Percentiles rank a stretch among this genome's conserved stretches.
Evolutionary conservation across 2,888 invertebrate genomes (phyloP).

Genomic region (Meganola albula): DNA sequence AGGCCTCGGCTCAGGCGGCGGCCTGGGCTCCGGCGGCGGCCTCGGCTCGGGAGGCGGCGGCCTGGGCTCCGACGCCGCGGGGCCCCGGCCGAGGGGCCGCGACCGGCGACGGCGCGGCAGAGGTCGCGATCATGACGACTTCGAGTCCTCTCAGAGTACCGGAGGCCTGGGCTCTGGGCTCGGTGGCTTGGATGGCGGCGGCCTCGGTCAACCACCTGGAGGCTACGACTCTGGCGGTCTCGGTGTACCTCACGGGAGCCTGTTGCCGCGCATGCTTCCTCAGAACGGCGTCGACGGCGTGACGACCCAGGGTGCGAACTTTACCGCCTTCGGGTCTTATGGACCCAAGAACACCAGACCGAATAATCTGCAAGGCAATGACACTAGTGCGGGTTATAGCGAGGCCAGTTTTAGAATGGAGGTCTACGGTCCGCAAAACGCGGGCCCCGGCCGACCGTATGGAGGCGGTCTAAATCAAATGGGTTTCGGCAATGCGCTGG

Average conservation of each 20-base stretch:
- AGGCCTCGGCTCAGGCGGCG: conserved; percentile 38
- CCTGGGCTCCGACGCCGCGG: conserved; percentile 27
- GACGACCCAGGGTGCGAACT: conserved; percentile 60
- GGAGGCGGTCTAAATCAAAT: conserved; percentile 42
- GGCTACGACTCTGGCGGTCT: conserved; percentile 64
- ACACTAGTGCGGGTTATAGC: conserved; percentile 37
- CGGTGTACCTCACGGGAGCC: conserved; percentile 65
- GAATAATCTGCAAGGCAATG: conserved; percentile 30
- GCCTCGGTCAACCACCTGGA: conserved; percentile 41
- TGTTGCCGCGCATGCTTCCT: conserved; percentile 66
- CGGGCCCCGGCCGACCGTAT: conserved; percentile 58
- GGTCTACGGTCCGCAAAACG: conserved; percentile 49
- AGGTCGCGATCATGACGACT: conserved; percentile 52
- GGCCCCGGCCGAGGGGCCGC: conserved; percentile 48
- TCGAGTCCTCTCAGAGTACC: conserved; percentile 37
- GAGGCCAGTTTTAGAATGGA: conserved; percentile 40
- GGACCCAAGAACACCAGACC: conserved; percentile 50
- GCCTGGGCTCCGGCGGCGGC: conserved; percentile 35
- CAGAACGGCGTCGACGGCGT: conserved; percentile 46
- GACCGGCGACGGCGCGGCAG: conserved; percentile 67
- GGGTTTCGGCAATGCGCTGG: conserved; percentile 51
- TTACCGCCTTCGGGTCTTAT: conserved; percentile 69
- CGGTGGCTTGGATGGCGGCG: conserved; percentile 42
- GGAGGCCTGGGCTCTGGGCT: conserved; percentile 47
- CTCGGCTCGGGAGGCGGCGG: conserved; percentile 34